phyloP scores from a whole-genome alignment of 2,888 invertebrate genomes.

The Drosophila anomalata region DNA sequence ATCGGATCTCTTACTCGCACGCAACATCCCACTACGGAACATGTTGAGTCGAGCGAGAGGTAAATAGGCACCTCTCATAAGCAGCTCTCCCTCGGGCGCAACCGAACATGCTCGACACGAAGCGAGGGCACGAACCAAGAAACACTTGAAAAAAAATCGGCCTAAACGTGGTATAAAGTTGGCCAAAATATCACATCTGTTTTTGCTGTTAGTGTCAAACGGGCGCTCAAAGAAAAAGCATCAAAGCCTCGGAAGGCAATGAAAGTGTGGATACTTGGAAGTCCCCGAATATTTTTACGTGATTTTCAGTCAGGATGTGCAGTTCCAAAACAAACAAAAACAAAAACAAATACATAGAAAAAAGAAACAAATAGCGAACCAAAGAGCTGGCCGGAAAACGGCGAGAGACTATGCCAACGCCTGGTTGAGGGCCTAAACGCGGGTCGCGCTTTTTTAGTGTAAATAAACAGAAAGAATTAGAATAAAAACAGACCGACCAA shows the following conservation, averaged over 20 bases:
- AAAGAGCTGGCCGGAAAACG: slow-evolving; percentile 27
- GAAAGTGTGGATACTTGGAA: not conserved
- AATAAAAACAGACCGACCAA: slow-evolving; percentile 3
- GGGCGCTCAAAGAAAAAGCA: slow-evolving; percentile 2
- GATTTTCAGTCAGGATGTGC: slow-evolving; percentile 81
- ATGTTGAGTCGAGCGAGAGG: too few species aligned
- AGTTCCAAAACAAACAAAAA: slow-evolving; percentile 62
- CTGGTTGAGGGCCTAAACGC: slow-evolving; percentile 38
- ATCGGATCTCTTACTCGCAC: too few species aligned
- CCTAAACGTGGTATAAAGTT: not conserved
- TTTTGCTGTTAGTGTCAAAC: too few species aligned
- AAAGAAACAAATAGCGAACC: slow-evolving; percentile 1
- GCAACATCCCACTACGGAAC: too few species aligned
- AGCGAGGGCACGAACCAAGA: too few species aligned
- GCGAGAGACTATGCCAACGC: slow-evolving; percentile 53
- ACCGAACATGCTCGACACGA: too few species aligned
- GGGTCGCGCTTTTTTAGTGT: slow-evolving; percentile 49
- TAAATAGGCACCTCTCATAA: too few species aligned
- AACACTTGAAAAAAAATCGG: too few species aligned
- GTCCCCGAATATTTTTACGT: slow-evolving; percentile 7
- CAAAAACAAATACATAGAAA: not conserved
- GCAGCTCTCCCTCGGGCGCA: too few species aligned
- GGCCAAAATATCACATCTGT: not conserved
- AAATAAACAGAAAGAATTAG: slow-evolving; percentile 47
- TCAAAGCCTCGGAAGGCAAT: not conserved